phyloP scores from a whole-genome alignment of 2,113 vertebrate species.

The Athene noctua region DNA sequence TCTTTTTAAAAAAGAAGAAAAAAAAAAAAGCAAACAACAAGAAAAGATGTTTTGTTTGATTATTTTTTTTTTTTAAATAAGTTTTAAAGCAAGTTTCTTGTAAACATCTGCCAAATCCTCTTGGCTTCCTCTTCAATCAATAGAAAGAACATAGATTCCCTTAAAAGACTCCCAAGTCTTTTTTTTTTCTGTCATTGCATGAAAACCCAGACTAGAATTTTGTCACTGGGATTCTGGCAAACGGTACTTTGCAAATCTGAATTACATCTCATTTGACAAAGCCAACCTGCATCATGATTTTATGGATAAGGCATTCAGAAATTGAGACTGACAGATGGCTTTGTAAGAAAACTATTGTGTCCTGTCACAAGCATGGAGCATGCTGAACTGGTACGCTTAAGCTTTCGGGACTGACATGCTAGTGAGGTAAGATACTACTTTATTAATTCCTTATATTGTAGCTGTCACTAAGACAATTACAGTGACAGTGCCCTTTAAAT shows the following conservation, averaged over 20 bases:
- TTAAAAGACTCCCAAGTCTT: background rate
- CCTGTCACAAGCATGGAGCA: background rate
- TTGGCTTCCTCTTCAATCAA: background rate
- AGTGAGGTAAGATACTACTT: background rate
- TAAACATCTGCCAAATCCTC: background rate
- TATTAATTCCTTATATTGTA: background rate
- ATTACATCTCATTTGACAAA: background rate
- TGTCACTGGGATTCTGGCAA: background rate
- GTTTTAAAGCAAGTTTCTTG: background rate
- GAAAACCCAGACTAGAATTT: background rate
- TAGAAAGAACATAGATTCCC: background rate
- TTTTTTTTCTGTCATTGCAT: background rate
- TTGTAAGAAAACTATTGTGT: background rate
- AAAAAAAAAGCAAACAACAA: too few relatives aligned
- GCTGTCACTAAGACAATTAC: background rate
- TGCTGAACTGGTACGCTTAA: background rate
- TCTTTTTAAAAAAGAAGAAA: background rate
- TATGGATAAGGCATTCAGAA: background rate
- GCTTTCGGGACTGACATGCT: background rate
- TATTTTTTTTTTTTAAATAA: background rate
- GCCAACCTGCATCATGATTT: background rate
- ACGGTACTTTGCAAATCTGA: background rate
- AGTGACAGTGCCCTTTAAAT: background rate
- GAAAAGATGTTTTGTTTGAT: background rate
- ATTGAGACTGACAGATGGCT: background rate